phyloP scores from a whole-genome alignment of 2,113 vertebrate species.

The Quiscalus mexicanus region DNA sequence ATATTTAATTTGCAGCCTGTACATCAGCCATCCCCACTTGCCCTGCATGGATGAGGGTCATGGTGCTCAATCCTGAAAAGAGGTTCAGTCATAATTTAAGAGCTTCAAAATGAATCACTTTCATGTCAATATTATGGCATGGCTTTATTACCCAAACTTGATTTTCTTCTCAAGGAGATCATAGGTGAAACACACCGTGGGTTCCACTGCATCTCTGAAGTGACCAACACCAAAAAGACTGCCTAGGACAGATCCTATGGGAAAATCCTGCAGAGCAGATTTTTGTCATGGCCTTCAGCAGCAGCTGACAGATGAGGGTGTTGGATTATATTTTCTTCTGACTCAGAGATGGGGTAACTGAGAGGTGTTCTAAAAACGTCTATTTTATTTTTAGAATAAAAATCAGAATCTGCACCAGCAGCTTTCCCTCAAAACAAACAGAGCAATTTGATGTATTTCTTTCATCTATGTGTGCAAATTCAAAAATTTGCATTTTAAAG shows the following conservation, averaged over 20 bases:
- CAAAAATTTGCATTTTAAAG: background rate
- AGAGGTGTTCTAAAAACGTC: too few species aligned
- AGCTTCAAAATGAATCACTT: background rate
- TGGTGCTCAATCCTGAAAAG: background rate
- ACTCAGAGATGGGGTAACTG: too few species aligned
- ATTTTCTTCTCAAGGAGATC: background rate
- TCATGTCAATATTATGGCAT: background rate
- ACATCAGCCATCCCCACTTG: background rate
- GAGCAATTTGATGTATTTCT: background rate
- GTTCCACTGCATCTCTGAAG: background rate
- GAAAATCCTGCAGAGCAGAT: fast-evolving
- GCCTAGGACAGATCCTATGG: background rate
- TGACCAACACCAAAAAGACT: background rate
- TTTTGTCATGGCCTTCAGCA: background rate
- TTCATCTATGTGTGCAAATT: background rate
- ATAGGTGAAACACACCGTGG: background rate
- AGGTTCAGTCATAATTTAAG: background rate
- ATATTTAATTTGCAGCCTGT: background rate
- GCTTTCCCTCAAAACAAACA: background rate
- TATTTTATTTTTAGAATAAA: background rate
- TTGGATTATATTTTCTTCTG: too few species aligned
- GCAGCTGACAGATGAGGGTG: background rate
- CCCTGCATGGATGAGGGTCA: background rate
- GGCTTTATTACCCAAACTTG: background rate
- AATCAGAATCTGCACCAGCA: background rate